These are phyloP conservation scores for Callimorpha dominula DNA, from an alignment of 2,888 invertebrate species.

Conservation along the genomic window DNA sequence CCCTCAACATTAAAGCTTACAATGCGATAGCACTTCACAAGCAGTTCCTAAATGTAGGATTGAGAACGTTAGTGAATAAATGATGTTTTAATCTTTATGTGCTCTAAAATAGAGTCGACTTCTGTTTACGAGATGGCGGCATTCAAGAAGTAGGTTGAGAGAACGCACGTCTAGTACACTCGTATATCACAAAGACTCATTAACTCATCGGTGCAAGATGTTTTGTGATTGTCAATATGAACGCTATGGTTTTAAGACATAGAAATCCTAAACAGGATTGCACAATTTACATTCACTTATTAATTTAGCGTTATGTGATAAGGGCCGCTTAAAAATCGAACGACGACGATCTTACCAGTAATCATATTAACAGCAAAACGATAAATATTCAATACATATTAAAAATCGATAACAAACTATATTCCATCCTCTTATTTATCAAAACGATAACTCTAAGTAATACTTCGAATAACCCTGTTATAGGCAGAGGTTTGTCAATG, in stretches of 20 bases:
- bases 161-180: constrained; percentile 81
- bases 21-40: constrained; percentile 64
- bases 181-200: constrained; percentile 84
- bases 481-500: not conserved
- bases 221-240: constrained; percentile 53
- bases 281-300: constrained; percentile 24
- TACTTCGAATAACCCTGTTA: not conserved
- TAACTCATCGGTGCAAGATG: constrained; percentile 71
- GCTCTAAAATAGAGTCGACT: constrained; percentile 70
- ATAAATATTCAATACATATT: not conserved
- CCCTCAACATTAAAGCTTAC: constrained; percentile 63
- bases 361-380: not conserved
- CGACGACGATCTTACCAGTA: not conserved
- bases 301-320: constrained; percentile 20
- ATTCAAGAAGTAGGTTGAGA: constrained; percentile 85
- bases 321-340: not conserved
- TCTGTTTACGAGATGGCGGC: constrained; percentile 69
- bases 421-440: not conserved
- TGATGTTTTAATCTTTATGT: constrained; percentile 74
- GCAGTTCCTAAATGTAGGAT: constrained; percentile 82
- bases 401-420: not conserved
- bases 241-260: constrained; percentile 44
- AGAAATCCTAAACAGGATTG: constrained; percentile 29
- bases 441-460: not conserved
- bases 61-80: constrained; percentile 73